Conservation (phyloP, 1,140 invertebrate species). For the Papilio aristodemus region DNA sequence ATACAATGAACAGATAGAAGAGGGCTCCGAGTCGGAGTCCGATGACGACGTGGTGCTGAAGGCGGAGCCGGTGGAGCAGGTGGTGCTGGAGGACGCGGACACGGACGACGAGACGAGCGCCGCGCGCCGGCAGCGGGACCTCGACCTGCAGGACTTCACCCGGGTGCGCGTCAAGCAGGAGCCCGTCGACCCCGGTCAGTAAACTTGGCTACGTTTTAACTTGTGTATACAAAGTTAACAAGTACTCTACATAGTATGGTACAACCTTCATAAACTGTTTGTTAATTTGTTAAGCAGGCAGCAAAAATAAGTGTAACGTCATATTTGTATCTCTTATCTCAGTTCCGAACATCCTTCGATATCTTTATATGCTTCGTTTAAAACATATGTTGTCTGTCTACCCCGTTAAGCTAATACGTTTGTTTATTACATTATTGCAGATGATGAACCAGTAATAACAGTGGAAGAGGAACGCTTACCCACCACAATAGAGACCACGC, state of each 20-base stretch:
- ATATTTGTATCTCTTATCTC: no score
- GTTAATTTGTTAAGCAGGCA: no score
- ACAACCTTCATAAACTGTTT: no score
- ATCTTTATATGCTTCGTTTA: no score
- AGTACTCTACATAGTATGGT: no score
- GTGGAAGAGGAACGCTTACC: slow-evolving; percentile 72
- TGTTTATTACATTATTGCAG: slow-evolving; percentile 43
- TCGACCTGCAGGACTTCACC: slow-evolving; percentile 72
- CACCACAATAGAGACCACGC: slow-evolving; percentile 80
- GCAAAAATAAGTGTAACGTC: no score
- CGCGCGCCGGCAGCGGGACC: slow-evolving; percentile 60
- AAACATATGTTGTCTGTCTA: no score
- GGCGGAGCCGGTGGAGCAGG: slow-evolving; percentile 76
- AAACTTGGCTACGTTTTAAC: no score
- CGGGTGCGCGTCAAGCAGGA: slow-evolving; percentile 82
- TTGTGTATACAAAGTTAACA: no score
- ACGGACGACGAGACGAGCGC: slow-evolving; percentile 74
- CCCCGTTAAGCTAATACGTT: no score
- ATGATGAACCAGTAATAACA: slow-evolving; percentile 78
- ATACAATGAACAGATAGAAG: slow-evolving; percentile 27
- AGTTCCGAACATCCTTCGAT: no score
- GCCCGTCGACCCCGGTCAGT: slow-evolving; percentile 82
- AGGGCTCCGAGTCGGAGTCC: slow-evolving; percentile 51
- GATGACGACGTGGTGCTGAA: slow-evolving; percentile 83
- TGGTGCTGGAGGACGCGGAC: slow-evolving; percentile 78